Base-by-base conservation (phyloP, 2,888 invertebrate species). In the Smittia aterrima region DNA sequence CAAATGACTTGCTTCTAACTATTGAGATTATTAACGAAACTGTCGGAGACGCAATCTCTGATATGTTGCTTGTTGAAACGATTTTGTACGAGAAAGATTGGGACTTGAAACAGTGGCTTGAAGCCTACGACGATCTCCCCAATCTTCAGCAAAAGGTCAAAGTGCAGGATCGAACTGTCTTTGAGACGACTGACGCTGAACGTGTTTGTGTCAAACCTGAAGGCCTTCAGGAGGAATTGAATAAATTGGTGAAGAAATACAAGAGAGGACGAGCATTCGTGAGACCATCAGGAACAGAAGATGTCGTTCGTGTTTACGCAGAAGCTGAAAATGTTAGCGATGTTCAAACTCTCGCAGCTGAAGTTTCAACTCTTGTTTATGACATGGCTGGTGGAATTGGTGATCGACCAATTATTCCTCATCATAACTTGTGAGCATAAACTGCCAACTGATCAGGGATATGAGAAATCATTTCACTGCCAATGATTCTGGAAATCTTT, bases 31-130 rank as follows among this genome's bases (percentile, higher is more conserved):
- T 95, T 13, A 98, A 97, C 82, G 95, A 96, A 84, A 91, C 93
- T 0, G 95, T 98, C 0, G 99, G 99, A 0, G 99, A 99, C 85
- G 98, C 98, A 1, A 90, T 99, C 73, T 96, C 98, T 0, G 98
- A 98, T 80, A 87, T 99, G 87, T 85, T 99, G 75, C 82, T 97
- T 3, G 96, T 98, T 0, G 99, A 99, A 83, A 90, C 92, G 0
- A 91, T 98, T 70, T 86, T 99, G 24, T 89, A 91, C 78, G 87
- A 89, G 1, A 89, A 90, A 76, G 95, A 92, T 2, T 94, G 93
- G 90, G 86, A 88, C 78, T 86, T 91, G 0, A 82, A 84, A 32
- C 88, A 92, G 67, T 99, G 99, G 99, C 87, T 91, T 78, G 80
- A 83, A 1, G 86, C 90, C 9, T 99, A 99, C 80, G 81, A 80